Evolutionary conservation across 2,113 vertebrate genomes (phyloP).

Genomic region (Cygnus buccinator): DNA sequence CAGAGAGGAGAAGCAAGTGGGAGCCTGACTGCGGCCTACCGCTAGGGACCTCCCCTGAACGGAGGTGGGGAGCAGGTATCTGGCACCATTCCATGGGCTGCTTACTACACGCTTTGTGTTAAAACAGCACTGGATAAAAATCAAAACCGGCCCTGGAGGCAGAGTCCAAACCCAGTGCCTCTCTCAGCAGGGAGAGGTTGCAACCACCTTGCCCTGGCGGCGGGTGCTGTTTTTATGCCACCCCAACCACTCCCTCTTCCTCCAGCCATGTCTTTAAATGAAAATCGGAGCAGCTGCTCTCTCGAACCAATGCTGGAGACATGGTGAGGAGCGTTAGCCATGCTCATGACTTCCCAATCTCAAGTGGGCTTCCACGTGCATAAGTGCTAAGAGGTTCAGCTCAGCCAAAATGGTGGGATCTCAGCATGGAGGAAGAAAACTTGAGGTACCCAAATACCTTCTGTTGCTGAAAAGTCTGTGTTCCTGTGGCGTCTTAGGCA

Average conservation of each 20-base stretch:
- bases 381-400: background rate
- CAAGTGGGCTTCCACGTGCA: fast-evolving
- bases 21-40: slow-evolving; percentile 40
- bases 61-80: slow-evolving; percentile 31
- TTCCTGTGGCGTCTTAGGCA: background rate
- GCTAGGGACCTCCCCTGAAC: background rate
- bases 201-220: background rate
- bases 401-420: background rate
- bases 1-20: slow-evolving; percentile 47
- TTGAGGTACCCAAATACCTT: slow-evolving; percentile 49
- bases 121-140: slow-evolving; percentile 45
- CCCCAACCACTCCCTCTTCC: slow-evolving; percentile 28
- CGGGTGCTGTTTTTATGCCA: background rate
- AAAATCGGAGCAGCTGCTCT: background rate
- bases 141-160: slow-evolving; percentile 30
- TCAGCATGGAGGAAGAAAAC: background rate
- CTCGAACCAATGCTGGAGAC: fast-evolving
- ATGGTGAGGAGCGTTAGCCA: fast-evolving
- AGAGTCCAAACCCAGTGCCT: slow-evolving; percentile 20
- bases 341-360: background rate
- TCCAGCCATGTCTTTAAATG: slow-evolving; percentile 32
- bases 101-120: background rate
- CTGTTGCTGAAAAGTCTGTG: background rate
- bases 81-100: slow-evolving; percentile 10
- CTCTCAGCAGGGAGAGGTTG: background rate